Conservation (phyloP, 2,113 vertebrate genomes). For the Terrapene triunguis region DNA sequence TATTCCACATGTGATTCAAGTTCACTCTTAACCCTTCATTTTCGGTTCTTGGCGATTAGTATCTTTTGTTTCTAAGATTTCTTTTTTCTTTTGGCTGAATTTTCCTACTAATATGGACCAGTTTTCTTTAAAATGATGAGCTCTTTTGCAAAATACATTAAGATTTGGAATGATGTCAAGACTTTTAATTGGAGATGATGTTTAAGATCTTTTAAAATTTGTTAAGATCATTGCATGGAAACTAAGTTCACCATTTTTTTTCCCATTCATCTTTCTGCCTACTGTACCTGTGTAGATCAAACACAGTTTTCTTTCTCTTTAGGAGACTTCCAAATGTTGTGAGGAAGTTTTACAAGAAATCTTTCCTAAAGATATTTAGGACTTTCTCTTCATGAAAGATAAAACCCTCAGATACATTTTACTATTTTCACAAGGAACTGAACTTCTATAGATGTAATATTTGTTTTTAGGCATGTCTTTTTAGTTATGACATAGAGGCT, state of each 20-base stretch:
- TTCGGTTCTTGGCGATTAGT: constrained; percentile 39
- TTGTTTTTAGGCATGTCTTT: background rate
- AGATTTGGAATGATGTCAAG: constrained; percentile 37
- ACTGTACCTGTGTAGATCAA: constrained; percentile 19
- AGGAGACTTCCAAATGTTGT: constrained; percentile 38
- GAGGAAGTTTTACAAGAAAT: constrained; percentile 61
- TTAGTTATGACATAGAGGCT: background rate
- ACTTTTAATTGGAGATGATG: constrained; percentile 19
- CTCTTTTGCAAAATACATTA: constrained; percentile 42
- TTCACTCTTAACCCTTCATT: constrained; percentile 6
- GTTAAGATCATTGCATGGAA: background rate
- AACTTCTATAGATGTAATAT: background rate
- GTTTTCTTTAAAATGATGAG: background rate
- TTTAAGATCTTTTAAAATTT: constrained; percentile 4
- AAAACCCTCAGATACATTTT: constrained; percentile 28
- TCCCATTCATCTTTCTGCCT: background rate
- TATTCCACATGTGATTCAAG: background rate
- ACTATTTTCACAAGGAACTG: background rate
- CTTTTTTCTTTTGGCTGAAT: constrained; percentile 44
- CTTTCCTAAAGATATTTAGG: constrained; percentile 55
- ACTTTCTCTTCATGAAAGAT: constrained; percentile 53
- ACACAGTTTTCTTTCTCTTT: constrained; percentile 30
- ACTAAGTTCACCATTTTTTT: background rate
- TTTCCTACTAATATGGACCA: constrained; percentile 11
- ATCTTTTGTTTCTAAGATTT: constrained; percentile 35